A percentile compares a stretch with the other conserved stretches of the same genome.
Evolutionary conservation across 2,113 vertebrate genomes (phyloP).

Genomic region (Cyphotilapia sp.): DNA sequence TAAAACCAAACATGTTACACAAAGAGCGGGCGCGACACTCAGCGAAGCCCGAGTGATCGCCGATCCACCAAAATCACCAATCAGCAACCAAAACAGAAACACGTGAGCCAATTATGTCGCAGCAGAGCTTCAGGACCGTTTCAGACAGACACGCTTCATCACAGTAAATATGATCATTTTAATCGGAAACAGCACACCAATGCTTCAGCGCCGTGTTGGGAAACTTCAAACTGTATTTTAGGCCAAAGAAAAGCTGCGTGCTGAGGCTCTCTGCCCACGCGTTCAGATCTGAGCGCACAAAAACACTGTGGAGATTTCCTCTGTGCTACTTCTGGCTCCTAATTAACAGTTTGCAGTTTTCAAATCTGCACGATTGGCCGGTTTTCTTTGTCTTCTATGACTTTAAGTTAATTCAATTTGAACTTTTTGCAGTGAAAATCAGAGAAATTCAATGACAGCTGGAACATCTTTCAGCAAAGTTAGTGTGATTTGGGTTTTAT

Average conservation of each 20-base stretch:
- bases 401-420: neutral
- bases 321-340: neutral
- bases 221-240: fast-evolving
- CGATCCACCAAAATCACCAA: neutral
- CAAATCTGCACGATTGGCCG: neutral
- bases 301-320: fast-evolving
- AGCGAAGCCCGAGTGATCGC: neutral
- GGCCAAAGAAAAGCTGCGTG: neutral
- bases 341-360: neutral
- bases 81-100: neutral
- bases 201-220: neutral
- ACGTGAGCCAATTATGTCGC: neutral
- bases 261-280: neutral
- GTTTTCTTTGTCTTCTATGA: neutral
- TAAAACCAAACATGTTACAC: neutral
- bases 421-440: neutral
- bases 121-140: neutral
- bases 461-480: fast-evolving
- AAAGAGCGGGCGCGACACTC: neutral
- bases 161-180: neutral
- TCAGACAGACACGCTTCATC: neutral
- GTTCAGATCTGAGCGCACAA: fast-evolving
- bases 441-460: neutral
- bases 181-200: fast-evolving
- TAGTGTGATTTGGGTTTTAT: neutral